Base-by-base conservation (phyloP, 2,797 vertebrate genomes). In the Vultur gryphus region DNA sequence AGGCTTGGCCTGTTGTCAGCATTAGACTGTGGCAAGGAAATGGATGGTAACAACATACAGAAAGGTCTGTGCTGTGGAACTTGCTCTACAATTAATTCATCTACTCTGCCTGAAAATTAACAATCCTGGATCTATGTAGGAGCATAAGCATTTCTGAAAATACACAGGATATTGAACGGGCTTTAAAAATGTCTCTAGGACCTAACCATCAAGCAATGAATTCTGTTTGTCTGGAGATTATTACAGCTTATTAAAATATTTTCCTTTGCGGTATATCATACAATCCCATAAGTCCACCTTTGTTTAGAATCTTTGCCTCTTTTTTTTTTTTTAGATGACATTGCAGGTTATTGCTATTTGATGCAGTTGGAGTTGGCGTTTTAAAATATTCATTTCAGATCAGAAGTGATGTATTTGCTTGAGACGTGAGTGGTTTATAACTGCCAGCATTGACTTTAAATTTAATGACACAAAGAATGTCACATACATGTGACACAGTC, bases 381-480 rank as follows among this genome's bases (percentile, higher is more conserved):
- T 95, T 97, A 95, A 97, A 95, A 97, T 94, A 97, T 93, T 96
- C 95, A 96, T 97, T 97, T 97, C 95, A 62, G 94, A 96, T 97
- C 95, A 96, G 96, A 97, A 97, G 84, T 92, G 96, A 93, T 97
- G 86, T 91, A 93, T 97, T 97, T 98, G 86, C 95, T 92, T 88
- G 77, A 89, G 86, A 96, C 67, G 44, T 94, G 95, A 97, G 95
- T 95, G 91, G 95, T 96, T 97, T 97, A 97, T 97, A 97, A 95
- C 97, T 96, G 93, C 96, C 94, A 95, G 96, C 85, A 59, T 85
- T 91, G 96, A 97, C 96, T 98, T 98, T 97, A 96, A 93, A 95
- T 96, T 98, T 97, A 97, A 97, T 94, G 90, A 97, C 92, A 95
- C 92, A 94, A 98, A 95, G 96, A 97, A 96, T 97, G 97, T 97